phyloP scores from a whole-genome alignment of 2,888 invertebrate species.

The Frankliniella fusca region DNA sequence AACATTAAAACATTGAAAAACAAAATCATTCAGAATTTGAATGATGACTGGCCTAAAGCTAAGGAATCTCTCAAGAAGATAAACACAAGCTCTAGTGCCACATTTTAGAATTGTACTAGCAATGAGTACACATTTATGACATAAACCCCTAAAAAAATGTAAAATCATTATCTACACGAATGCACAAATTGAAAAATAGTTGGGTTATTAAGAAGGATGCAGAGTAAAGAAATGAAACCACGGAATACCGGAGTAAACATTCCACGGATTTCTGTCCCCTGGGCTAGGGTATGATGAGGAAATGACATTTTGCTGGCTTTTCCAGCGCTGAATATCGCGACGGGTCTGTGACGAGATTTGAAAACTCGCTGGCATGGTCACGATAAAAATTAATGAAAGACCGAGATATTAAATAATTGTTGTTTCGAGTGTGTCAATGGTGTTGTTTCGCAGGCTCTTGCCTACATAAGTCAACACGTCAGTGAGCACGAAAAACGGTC shows the following conservation, averaged over 20 bases:
- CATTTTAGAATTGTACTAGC: too few species aligned
- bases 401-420: not conserved
- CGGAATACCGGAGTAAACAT: not conserved
- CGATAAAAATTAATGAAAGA: not conserved
- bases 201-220: not conserved
- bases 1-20: not conserved
- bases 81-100: too few species aligned
- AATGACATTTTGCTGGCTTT: not conserved
- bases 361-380: not conserved
- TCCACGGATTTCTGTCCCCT: not conserved
- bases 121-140: too few species aligned
- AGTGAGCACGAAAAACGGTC: not conserved
- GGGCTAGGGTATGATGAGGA: not conserved
- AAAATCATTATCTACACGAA: too few species aligned
- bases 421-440: not conserved
- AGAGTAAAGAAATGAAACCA: not conserved
- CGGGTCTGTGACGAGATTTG: not conserved
- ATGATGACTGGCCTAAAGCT: too few species aligned
- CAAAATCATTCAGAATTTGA: not conserved
- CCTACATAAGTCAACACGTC: not conserved
- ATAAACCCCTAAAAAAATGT: too few species aligned
- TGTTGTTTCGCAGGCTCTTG: not conserved
- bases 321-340: not conserved
- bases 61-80: too few species aligned
- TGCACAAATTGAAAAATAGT: not conserved